Evolutionary conservation across 2,888 invertebrate genomes (phyloP).

Genomic region (Zeuzera pyrina): DNA sequence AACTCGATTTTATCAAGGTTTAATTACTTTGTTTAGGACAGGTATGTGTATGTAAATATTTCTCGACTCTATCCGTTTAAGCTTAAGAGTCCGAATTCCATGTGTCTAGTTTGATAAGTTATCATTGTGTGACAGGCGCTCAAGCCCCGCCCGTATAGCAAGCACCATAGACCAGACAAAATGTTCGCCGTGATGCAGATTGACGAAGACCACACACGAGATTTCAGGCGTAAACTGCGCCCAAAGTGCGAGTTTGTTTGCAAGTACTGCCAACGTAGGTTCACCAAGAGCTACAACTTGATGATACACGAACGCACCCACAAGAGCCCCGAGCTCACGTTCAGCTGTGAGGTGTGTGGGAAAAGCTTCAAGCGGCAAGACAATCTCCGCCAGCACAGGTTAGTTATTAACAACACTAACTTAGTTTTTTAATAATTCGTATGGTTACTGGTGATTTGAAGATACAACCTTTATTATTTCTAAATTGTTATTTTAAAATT

Average conservation of each 20-base stretch:
- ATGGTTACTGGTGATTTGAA: no score
- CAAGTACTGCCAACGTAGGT: slow-evolving; percentile 97
- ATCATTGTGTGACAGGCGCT: slow-evolving; percentile 54
- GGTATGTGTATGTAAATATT: no score
- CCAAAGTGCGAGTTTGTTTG: slow-evolving; percentile 98
- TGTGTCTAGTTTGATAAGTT: slow-evolving; percentile 41
- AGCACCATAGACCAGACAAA: slow-evolving; percentile 72
- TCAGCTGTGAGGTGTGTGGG: slow-evolving; percentile 97
- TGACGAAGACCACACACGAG: slow-evolving; percentile 89
- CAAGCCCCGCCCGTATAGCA: slow-evolving; percentile 66
- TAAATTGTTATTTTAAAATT: no score
- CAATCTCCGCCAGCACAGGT: slow-evolving; percentile 96
- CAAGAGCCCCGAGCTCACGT: slow-evolving; percentile 96
- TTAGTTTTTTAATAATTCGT: background rate
- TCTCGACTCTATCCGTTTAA: no score
- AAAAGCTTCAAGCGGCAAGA: slow-evolving; percentile 99
- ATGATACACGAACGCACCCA: slow-evolving; percentile 99
- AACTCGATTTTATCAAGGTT: no score
- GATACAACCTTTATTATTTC: no score
- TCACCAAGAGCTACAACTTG: slow-evolving; percentile 98
- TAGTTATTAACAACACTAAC: no score
- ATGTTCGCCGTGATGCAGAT: slow-evolving; percentile 94
- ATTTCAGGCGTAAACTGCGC: slow-evolving; percentile 90
- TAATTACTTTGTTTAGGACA: no score
- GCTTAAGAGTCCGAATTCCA: no score